Evolutionary conservation across 2,888 invertebrate species (phyloP), one percentile per base, ranked within the genome.

Genomic region (Ophioninae sp.): DNA sequence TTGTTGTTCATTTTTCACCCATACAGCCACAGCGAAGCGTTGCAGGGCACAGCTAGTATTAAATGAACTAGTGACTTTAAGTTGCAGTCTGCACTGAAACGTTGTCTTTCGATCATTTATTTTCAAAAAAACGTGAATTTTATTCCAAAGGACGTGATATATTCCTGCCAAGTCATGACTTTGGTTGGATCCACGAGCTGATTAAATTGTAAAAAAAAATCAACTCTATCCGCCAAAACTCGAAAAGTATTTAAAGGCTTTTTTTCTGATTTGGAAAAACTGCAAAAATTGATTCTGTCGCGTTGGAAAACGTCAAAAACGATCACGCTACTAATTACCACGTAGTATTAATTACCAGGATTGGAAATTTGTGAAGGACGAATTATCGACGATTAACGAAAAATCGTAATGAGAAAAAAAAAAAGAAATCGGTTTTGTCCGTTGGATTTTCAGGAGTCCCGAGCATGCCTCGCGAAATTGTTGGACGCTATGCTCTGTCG

Each of bases 401-500:
- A 76, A 83, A 68, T 71, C 79, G 79, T 85, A 85, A 86, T 79
- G 85, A 85, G 81, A 72, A 8, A 13, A 39, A 39, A 39, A 39
- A 39, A 39, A 39, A 39, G 39, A 9, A n/a, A n/a, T 51, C 17
- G 0, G 2, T 10, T 51, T 17, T 51, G 6, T 51, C 51, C 17
- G 17, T 51, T 51, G 2, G 30, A 30, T 30, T 30, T 30, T 30
- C 90, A 95, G 94, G 94, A 94, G 91, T 94, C 94, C 85, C 94
- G 94, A 82, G 94, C 94, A 87, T 93, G 94, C 84, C 90, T 95
- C 74, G 93, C 94, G 44, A 93, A 94, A 80, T 91, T 95, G 87
- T 92, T 95, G 87, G 96, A 96, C 89, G 95, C 96, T 75, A 95
- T 97, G 94, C 96, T 96, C 68, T 98, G 98, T 92, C 96, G 96